Evolutionary conservation across 2,797 vertebrate genomes (phyloP).

Genomic region (Sebastes goodei): DNA sequence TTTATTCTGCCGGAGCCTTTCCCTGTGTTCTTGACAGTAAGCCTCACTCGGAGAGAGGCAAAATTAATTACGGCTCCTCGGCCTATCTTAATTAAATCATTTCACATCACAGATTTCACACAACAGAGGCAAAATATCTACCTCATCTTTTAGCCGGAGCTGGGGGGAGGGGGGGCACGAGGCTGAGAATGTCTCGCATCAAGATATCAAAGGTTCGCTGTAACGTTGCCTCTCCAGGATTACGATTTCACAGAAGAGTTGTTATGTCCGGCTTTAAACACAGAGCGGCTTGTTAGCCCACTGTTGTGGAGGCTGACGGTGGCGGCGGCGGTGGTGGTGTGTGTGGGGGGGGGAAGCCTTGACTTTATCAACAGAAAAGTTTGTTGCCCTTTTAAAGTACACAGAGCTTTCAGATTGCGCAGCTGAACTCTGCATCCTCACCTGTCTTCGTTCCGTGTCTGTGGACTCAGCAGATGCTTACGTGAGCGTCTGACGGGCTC

Average conservation of each 20-base stretch:
- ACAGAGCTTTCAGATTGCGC: conserved; percentile 47
- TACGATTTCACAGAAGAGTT: conserved; percentile 60
- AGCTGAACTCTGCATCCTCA: conserved; percentile 50
- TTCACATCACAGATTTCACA: conserved; percentile 83
- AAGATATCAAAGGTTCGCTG: conserved; percentile 74
- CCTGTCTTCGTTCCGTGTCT: background rate
- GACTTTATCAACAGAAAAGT: conserved; percentile 70
- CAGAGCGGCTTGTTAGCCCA: conserved; percentile 41
- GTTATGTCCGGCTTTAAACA: conserved; percentile 48
- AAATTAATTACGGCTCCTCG: conserved; percentile 84
- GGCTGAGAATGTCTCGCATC: conserved; percentile 64
- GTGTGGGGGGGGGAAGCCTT: conserved; percentile 11
- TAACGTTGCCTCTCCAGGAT: conserved; percentile 59
- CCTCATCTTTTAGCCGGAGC: conserved; percentile 65
- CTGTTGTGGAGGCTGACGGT: conserved; percentile 1
- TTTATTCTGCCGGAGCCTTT: conserved; percentile 76
- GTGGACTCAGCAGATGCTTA: conserved; percentile 24
- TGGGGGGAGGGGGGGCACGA: conserved; percentile 12
- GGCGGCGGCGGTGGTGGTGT: background rate
- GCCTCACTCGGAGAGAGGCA: conserved; percentile 67
- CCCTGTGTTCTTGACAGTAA: conserved; percentile 80
- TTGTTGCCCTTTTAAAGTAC: conserved; percentile 76
- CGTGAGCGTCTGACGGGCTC: background rate
- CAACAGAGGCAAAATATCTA: conserved; percentile 80
- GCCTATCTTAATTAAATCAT: conserved; percentile 90